Conservation (phyloP, 2,888 invertebrate species). For the Ormyrus labotus region DNA sequence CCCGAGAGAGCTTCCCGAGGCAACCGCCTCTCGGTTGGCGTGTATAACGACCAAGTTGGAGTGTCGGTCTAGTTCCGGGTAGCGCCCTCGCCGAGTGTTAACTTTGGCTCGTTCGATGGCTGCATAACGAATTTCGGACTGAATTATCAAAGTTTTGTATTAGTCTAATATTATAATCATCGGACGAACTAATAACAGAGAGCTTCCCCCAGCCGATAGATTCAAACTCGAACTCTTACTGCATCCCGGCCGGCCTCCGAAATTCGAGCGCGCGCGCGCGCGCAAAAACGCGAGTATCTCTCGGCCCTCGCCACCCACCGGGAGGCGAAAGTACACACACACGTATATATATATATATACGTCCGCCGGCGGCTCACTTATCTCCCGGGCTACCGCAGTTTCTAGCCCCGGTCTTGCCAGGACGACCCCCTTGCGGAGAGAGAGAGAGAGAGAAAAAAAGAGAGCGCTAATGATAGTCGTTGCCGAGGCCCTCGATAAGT, state of each 20-base stretch:
- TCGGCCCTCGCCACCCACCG: no score
- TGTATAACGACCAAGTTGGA: no score
- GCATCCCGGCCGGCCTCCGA: not conserved
- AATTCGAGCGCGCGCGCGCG: not conserved
- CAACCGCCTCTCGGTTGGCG: no score
- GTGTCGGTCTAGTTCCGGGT: no score
- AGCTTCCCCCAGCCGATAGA: no score
- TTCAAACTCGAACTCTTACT: no score
- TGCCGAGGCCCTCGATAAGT: constrained; percentile 63
- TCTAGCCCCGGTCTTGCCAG: no score
- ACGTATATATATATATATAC: not conserved
- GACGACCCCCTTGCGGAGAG: no score
- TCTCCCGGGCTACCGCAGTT: no score
- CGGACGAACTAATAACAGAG: no score
- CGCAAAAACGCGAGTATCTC: not conserved
- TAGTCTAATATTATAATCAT: not conserved
- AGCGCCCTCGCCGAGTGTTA: constrained; percentile 1
- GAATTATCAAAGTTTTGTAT: constrained; percentile 19
- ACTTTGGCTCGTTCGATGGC: constrained; percentile 7
- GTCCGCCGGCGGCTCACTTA: not conserved
- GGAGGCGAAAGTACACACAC: no score
- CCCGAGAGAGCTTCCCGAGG: no score
- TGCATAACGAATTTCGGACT: not conserved
- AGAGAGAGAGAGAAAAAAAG: not conserved
- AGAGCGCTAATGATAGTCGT: constrained; percentile 67